These are phyloP conservation scores for Rhinatrema bivittatum DNA, from an alignment of 2,797 vertebrate genomes.

Conservation along the genomic window DNA sequence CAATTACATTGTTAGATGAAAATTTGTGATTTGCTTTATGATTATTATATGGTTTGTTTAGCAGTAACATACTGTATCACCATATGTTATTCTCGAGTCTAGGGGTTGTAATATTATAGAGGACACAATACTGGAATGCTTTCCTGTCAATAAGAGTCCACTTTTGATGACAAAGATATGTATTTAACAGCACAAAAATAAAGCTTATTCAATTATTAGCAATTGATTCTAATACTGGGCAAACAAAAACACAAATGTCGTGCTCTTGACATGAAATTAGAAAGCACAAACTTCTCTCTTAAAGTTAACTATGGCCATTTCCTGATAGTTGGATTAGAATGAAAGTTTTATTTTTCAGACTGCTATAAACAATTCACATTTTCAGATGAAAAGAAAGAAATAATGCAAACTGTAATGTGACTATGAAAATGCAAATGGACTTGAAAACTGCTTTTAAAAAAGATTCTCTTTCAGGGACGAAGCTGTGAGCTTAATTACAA, in stretches of 20 bases:
- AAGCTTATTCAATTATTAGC: too few relatives aligned
- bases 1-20: constrained; percentile 7
- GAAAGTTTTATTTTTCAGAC: constrained; percentile 6
- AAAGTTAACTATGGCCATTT: constrained; percentile 3
- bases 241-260: constrained; percentile 10
- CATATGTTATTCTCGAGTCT: background rate
- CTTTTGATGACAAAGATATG: too few relatives aligned
- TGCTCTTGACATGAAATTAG: constrained; percentile 6
- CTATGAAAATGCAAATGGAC: constrained; percentile 23
- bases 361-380: constrained; percentile 5
- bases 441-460: constrained; percentile 13
- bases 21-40: background rate
- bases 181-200: too few relatives aligned
- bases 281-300: background rate
- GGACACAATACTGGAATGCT: background rate
- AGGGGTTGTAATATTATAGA: background rate
- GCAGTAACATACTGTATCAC: background rate
- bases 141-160: too few relatives aligned
- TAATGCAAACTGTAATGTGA: constrained; percentile 10
- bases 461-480: constrained; percentile 50
- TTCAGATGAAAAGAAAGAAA: constrained; percentile 15
- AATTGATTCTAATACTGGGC: background rate
- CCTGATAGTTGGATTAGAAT: constrained; percentile 17
- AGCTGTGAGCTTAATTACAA: constrained; percentile 77
- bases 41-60: background rate